Conservation (phyloP, 2,113 vertebrate species). For the Vulpes ferrilata region DNA sequence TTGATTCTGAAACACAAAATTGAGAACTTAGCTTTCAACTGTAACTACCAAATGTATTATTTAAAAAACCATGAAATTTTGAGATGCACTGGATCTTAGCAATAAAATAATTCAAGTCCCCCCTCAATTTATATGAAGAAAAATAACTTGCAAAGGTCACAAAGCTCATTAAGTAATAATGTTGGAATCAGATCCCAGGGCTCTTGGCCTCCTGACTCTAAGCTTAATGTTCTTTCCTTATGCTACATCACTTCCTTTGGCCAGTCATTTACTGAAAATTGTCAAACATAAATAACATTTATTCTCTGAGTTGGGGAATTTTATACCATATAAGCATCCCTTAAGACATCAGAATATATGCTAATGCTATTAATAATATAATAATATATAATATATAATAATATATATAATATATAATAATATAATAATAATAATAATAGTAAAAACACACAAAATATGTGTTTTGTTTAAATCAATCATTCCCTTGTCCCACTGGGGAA, state of each 20-base stretch:
- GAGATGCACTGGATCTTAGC: neutral
- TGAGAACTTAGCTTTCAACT: neutral
- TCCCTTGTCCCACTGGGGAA: neutral
- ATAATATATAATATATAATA: too few relatives aligned
- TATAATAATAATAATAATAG: too few relatives aligned
- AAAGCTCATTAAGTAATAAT: neutral
- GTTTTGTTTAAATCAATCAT: neutral
- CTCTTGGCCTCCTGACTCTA: neutral
- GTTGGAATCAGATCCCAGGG: neutral
- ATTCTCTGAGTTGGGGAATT: neutral
- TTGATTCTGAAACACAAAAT: conserved; percentile 15
- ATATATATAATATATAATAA: too few relatives aligned
- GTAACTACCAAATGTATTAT: neutral
- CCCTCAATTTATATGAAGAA: neutral
- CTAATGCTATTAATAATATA: too few relatives aligned
- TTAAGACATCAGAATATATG: neutral
- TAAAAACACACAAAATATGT: neutral
- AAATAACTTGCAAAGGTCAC: conserved; percentile 16
- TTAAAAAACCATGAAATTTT: neutral
- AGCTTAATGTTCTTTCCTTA: neutral
- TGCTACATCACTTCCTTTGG: neutral
- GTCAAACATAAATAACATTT: neutral
- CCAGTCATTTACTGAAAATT: neutral
- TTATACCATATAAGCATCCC: neutral
- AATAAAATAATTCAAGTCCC: neutral